Percentiles rank a stretch among this genome's conserved stretches.
These are phyloP conservation scores for Amphiprion ocellaris DNA, from an alignment of 2,113 vertebrate species.

Conservation along the genomic window DNA sequence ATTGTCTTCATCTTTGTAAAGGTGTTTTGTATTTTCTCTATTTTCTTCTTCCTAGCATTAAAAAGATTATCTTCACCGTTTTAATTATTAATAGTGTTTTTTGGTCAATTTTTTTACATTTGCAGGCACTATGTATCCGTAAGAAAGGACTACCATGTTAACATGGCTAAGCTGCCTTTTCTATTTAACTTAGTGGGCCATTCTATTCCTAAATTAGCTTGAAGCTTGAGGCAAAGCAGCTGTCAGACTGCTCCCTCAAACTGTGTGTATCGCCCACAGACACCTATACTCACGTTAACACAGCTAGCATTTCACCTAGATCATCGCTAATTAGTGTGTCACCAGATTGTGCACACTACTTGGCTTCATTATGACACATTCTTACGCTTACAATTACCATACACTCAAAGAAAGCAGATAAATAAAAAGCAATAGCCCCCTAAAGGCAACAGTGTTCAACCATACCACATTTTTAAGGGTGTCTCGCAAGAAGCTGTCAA, in stretches of 20 bases:
- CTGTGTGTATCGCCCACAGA: slow-evolving; percentile 66
- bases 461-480: slow-evolving; percentile 10
- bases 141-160: slow-evolving; percentile 17
- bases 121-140: neutral
- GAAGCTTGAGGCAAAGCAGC: slow-evolving; percentile 68
- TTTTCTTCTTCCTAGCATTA: slow-evolving; percentile 7
- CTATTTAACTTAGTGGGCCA: slow-evolving; percentile 45
- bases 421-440: slow-evolving; percentile 39
- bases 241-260: slow-evolving; percentile 71
- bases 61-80: slow-evolving; percentile 13
- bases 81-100: slow-evolving; percentile 24
- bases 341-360: slow-evolving; percentile 70
- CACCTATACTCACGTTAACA: slow-evolving; percentile 63
- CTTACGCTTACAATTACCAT: slow-evolving; percentile 45
- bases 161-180: slow-evolving; percentile 26
- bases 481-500: slow-evolving; percentile 29
- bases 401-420: slow-evolving; percentile 24
- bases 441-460: slow-evolving; percentile 41
- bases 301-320: slow-evolving; percentile 75
- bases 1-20: slow-evolving; percentile 50
- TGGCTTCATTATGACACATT: slow-evolving; percentile 55
- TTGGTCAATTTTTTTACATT: neutral
- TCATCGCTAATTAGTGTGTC: slow-evolving; percentile 77
- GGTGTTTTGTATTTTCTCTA: slow-evolving; percentile 3
- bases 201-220: slow-evolving; percentile 66